phyloP scores from a whole-genome alignment of 1,140 invertebrate species.

The Scaptomyza hsui region DNA sequence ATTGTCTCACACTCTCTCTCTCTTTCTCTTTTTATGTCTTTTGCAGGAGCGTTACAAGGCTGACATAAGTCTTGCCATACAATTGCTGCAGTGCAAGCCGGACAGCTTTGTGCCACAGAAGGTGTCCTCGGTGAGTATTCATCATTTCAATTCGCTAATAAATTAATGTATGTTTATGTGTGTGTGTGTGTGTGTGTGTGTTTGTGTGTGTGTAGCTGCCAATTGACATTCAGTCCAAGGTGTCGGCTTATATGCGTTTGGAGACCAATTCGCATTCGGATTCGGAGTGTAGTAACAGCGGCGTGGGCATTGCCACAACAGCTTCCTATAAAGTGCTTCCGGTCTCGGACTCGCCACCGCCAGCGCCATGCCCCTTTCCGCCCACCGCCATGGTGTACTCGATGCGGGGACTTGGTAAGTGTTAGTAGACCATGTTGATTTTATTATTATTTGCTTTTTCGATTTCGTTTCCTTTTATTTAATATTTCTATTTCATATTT shows the following conservation, averaged over 20 bases:
- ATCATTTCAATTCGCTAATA: no score
- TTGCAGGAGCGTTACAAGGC: slow-evolving; percentile 96
- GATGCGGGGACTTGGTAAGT: slow-evolving; percentile 85
- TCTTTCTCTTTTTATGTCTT: slow-evolving; percentile 61
- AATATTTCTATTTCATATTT: not conserved
- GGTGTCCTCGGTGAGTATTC: slow-evolving; percentile 92
- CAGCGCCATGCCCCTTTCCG: slow-evolving; percentile 87
- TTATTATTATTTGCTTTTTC: slow-evolving; percentile 41
- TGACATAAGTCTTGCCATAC: slow-evolving; percentile 97
- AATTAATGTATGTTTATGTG: not conserved
- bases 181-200: slow-evolving; percentile 4
- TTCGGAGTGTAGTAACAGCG: slow-evolving; percentile 81
- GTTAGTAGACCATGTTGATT: slow-evolving; percentile 84
- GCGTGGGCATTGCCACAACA: slow-evolving; percentile 78
- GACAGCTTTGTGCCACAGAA: slow-evolving; percentile 97
- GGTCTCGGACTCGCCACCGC: slow-evolving; percentile 81
- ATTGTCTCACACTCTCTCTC: slow-evolving; percentile 43
- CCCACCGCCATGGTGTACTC: slow-evolving; percentile 95
- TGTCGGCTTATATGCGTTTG: slow-evolving; percentile 89
- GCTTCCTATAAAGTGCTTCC: slow-evolving; percentile 84
- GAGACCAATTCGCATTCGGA: slow-evolving; percentile 87
- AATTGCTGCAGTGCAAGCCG: slow-evolving; percentile 97
- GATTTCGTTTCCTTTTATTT: slow-evolving; percentile 9
- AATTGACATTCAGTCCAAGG: slow-evolving; percentile 94
- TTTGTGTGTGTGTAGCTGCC: slow-evolving; percentile 88